phyloP scores from a whole-genome alignment of 2,113 vertebrate genomes.

The Microtus richardsoni region DNA sequence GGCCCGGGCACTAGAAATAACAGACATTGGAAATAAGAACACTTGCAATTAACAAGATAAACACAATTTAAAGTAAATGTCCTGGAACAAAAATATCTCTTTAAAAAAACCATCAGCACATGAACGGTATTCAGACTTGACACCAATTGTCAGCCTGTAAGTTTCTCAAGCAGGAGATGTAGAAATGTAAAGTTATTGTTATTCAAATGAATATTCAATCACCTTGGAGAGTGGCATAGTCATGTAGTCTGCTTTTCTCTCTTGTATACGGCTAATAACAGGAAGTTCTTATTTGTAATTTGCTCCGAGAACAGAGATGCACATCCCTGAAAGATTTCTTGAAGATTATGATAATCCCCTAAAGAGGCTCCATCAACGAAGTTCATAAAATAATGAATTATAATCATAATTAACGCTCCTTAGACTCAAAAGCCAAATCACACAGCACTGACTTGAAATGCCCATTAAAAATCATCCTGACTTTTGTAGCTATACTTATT shows the following conservation, averaged over 20 bases:
- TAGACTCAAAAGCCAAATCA: constrained; percentile 49
- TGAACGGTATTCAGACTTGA: neutral
- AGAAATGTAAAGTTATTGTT: constrained; percentile 57
- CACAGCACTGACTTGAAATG: constrained; percentile 9
- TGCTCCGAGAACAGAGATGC: constrained; percentile 80
- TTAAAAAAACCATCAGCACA: constrained; percentile 29
- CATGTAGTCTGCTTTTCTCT: constrained; percentile 48
- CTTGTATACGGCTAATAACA: constrained; percentile 69
- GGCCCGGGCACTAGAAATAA: constrained; percentile 93
- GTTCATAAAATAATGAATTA: constrained; percentile 71
- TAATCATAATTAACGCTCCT: constrained; percentile 50
- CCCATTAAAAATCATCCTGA: constrained; percentile 6
- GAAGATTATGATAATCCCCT: constrained; percentile 78
- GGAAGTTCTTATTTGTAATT: constrained; percentile 74
- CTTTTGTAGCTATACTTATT: constrained; percentile 37
- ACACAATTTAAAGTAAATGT: neutral
- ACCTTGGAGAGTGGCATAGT: constrained; percentile 55
- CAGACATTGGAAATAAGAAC: constrained; percentile 56
- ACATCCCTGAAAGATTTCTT: constrained; percentile 71
- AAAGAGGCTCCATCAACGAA: constrained; percentile 77
- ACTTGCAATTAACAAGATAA: neutral
- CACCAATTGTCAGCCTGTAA: neutral
- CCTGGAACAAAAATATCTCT: neutral
- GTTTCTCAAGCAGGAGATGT: neutral
- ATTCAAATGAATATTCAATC: constrained; percentile 66